phyloP scores from a whole-genome alignment of 2,113 vertebrate species.

The Trinectes maculatus region DNA sequence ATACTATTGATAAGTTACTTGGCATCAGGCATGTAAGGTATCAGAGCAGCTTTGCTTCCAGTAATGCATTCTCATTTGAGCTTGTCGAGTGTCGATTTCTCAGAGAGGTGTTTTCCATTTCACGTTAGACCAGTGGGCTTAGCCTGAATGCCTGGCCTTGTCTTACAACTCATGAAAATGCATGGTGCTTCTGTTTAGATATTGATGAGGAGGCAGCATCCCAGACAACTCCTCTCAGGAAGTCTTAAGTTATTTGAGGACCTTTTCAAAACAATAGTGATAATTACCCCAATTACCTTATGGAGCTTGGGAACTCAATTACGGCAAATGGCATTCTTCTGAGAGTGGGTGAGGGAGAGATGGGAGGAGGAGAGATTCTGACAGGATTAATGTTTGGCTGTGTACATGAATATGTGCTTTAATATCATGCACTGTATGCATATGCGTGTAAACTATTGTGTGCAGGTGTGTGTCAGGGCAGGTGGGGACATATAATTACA shows the following conservation, averaged over 20 bases:
- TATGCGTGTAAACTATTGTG: background rate
- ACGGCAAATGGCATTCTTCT: background rate
- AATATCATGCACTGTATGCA: background rate
- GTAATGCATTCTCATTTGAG: slow-evolving; percentile 21
- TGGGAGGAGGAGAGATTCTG: accelerated
- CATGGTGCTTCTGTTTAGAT: slow-evolving; percentile 59
- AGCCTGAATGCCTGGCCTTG: slow-evolving; percentile 21
- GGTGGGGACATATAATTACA: slow-evolving; percentile 73
- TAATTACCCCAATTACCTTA: slow-evolving; percentile 45
- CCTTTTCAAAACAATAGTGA: slow-evolving; percentile 23
- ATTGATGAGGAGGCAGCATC: slow-evolving; percentile 67
- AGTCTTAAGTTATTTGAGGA: slow-evolving; percentile 12
- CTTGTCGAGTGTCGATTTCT: slow-evolving; percentile 30
- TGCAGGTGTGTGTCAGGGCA: slow-evolving; percentile 20
- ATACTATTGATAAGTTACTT: background rate
- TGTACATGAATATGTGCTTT: background rate
- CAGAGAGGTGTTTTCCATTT: slow-evolving; percentile 39
- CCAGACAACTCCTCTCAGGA: slow-evolving; percentile 33
- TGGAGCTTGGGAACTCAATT: slow-evolving; percentile 9
- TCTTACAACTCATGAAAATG: slow-evolving; percentile 65
- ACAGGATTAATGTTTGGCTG: background rate
- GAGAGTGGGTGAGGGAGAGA: background rate
- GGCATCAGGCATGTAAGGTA: background rate
- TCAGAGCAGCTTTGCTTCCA: background rate
- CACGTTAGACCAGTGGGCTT: slow-evolving; percentile 14